Evolutionary conservation across 2,888 invertebrate species (phyloP).

Genomic region (Resseliella maxima): DNA sequence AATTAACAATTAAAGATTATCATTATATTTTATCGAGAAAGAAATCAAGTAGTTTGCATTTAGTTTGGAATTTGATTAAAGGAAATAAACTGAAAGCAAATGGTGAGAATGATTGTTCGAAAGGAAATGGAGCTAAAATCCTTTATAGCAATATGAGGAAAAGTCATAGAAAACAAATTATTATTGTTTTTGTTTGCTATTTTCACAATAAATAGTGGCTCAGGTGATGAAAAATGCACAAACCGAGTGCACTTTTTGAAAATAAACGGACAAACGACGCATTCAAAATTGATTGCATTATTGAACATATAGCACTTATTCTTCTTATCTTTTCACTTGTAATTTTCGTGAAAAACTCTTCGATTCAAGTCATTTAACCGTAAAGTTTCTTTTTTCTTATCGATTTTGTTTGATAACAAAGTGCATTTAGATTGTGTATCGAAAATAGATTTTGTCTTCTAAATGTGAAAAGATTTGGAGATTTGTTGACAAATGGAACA

Average conservation of each 20-base stretch:
- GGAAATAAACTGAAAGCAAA: background rate
- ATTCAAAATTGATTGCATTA: background rate
- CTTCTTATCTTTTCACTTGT: no score
- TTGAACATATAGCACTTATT: background rate
- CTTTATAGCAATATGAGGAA: constrained; percentile 31
- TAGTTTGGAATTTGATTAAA: constrained; percentile 32
- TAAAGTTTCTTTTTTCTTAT: background rate
- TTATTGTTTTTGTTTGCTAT: background rate
- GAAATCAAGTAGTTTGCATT: constrained; percentile 1
- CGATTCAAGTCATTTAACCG: background rate
- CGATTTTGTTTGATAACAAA: background rate
- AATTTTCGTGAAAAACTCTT: background rate
- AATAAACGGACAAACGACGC: background rate
- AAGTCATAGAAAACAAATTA: constrained; percentile 8
- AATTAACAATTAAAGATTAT: background rate
- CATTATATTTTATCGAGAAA: constrained; percentile 36
- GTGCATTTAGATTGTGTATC: background rate
- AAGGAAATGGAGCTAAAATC: background rate
- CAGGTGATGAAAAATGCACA: constrained; percentile 44
- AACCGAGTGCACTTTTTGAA: constrained; percentile 10
- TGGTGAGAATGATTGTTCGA: background rate
- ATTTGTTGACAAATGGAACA: background rate
- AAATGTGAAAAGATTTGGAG: background rate
- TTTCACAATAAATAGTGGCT: constrained; percentile 18
- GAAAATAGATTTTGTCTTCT: background rate